Evolutionary conservation across 2,888 invertebrate species (phyloP), one percentile per base, ranked within the genome.

Genomic region (Cephonodes hylas): DNA sequence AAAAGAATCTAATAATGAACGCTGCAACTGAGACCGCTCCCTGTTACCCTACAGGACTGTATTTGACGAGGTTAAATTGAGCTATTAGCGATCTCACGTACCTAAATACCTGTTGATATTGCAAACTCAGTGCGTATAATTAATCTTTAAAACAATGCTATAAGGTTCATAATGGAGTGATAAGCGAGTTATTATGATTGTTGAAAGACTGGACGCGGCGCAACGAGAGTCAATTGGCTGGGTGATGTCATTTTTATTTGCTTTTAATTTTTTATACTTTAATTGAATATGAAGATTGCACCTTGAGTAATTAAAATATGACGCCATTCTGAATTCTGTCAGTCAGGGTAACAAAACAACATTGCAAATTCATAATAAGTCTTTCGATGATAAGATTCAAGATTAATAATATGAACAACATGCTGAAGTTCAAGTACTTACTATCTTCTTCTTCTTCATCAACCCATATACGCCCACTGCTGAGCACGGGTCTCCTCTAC

Each of bases 201-300:
- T 5, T 34, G 18, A 62, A 22, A 7, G 5, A 27, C 15, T 31
- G 42, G 57, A 61, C 34, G 58, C 13, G 25, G 57, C 58, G 44
- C 61, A 73, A 81, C 71, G 53, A 65, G 73, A 78, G 78, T 79
- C 80, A 84, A 83, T 79, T 81, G 79, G 44, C 13, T 63, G 65
- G 71, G 72, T 82, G 78, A 77, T 72, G 64, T 79, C 74, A 73
- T 62, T 68, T 60, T 58, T 59, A 61, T 69, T 38, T 60, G 46
- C 31, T 5, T 4, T 6, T 38, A 38, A n/a, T 15, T 8, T 1
- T 60, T 25, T 38, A 34, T n/a, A n/a, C n/a, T n/a, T n/a, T n/a
- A n/a, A n/a, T n/a, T n/a, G 20, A 5, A 22, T 27, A 27, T 58
- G 15, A 62, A 53, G 62, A 23, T 61, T n/a, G 7, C 7, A 56